These are phyloP conservation scores for Pagetopsis macropterus DNA, from an alignment of 2,797 vertebrate species.

Conservation along the genomic window DNA sequence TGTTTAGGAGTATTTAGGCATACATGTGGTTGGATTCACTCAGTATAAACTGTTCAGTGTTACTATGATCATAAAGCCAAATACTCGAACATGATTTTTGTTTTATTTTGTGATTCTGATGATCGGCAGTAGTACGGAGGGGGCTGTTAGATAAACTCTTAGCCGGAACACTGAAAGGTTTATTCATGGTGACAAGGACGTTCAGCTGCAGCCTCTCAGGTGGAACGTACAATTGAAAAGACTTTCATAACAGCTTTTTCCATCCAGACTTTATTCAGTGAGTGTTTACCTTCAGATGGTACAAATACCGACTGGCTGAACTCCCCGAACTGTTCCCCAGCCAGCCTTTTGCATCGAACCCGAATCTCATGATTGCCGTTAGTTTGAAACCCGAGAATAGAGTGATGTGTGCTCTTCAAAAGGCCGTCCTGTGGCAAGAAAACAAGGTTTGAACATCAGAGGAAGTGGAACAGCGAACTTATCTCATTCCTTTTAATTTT, in stretches of 20 bases:
- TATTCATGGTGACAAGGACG: background rate
- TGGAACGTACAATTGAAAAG: background rate
- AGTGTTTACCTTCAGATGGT: slow-evolving; percentile 72
- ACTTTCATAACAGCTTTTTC: background rate
- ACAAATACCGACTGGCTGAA: slow-evolving; percentile 88
- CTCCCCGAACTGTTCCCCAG: slow-evolving; percentile 85
- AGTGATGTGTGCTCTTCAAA: slow-evolving; percentile 77
- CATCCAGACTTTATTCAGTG: background rate
- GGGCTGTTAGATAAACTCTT: background rate
- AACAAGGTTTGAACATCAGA: no score
- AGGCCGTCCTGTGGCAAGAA: slow-evolving; percentile 78
- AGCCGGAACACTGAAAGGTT: background rate
- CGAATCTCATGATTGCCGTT: slow-evolving; percentile 89
- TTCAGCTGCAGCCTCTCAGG: background rate
- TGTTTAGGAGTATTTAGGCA: no score
- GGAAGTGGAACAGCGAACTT: no score
- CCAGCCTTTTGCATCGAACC: slow-evolving; percentile 86
- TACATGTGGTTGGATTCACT: no score
- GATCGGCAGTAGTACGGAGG: background rate
- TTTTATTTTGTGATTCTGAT: background rate
- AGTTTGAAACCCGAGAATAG: slow-evolving; percentile 87
- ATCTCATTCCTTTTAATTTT: no score
- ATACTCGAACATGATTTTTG: no score
- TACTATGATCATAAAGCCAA: no score
- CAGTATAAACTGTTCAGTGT: no score